phyloP scores from a whole-genome alignment of 53 echinoderm and acorn worm genomes.

The Paracentrotus lividus region DNA sequence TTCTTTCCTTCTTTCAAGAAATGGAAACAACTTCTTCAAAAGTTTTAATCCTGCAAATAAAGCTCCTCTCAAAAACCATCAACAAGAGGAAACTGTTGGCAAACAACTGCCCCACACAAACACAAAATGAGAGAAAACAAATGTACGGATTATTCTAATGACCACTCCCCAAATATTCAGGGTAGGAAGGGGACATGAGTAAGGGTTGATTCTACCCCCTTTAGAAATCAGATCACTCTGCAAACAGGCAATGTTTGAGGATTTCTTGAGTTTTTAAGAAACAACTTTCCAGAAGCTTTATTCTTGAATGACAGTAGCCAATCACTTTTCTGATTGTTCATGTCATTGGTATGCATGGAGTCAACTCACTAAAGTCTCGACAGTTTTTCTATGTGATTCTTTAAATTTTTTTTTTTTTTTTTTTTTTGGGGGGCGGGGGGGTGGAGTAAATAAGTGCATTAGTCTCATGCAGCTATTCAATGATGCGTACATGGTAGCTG shows the following conservation, averaged over 20 bases:
- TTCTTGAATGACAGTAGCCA: not conserved
- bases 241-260: constrained; percentile 36
- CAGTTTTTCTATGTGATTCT: too few species aligned
- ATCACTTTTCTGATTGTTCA: constrained; percentile 11
- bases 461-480: too few species aligned
- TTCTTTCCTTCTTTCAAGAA: not conserved
- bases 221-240: constrained; percentile 3
- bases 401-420: too few species aligned
- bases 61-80: not conserved
- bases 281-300: constrained; percentile 46
- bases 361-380: not conserved
- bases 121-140: not conserved
- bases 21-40: constrained; percentile 26
- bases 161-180: not conserved
- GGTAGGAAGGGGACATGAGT: not conserved
- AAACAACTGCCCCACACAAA: constrained; percentile 21
- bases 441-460: too few species aligned
- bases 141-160: constrained; percentile 19
- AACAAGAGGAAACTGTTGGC: constrained; percentile 19
- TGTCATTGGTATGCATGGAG: not conserved
- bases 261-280: constrained; percentile 35
- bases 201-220: constrained; percentile 25
- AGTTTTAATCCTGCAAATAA: constrained; percentile 11
- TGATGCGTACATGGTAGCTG: too few species aligned
- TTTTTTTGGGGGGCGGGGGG: too few species aligned